Conservation (phyloP, 2,888 invertebrate genomes). For the Acanthococcus lagerstroemiae region DNA sequence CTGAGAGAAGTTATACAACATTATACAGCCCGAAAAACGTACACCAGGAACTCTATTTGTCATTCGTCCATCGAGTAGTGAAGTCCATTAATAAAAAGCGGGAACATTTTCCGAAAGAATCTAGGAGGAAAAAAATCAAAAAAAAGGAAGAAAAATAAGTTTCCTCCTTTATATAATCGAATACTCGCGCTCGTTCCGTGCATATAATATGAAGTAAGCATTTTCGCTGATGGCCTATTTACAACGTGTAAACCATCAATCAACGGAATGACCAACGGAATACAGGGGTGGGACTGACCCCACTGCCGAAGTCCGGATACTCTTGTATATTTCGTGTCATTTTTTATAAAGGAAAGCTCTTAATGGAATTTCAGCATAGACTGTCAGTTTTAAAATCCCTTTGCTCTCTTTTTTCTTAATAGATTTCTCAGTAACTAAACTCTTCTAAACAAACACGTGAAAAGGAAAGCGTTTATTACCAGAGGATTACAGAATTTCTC, state of each 20-base stretch:
- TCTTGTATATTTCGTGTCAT: constrained; percentile 23
- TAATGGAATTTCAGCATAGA: constrained; percentile 24
- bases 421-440: neutral
- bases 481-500: too few species aligned
- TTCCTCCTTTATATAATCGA: neutral
- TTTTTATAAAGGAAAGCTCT: constrained; percentile 13
- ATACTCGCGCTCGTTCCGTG: neutral
- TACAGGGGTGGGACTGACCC: neutral
- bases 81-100: too few species aligned
- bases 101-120: too few species aligned
- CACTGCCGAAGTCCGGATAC: neutral
- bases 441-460: too few species aligned
- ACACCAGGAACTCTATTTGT: too few species aligned
- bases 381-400: constrained; percentile 22
- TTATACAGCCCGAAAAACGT: too few species aligned
- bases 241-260: constrained; percentile 21
- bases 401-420: neutral
- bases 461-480: too few species aligned
- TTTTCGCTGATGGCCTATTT: constrained; percentile 23
- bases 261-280: constrained; percentile 25
- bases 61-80: too few species aligned
- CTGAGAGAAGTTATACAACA: too few species aligned
- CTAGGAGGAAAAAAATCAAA: too few species aligned
- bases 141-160: too few species aligned
- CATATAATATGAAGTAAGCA: constrained; percentile 1